These are phyloP conservation scores for Cephonodes hylas DNA, from an alignment of 2,888 invertebrate genomes.

Conservation along the genomic window DNA sequence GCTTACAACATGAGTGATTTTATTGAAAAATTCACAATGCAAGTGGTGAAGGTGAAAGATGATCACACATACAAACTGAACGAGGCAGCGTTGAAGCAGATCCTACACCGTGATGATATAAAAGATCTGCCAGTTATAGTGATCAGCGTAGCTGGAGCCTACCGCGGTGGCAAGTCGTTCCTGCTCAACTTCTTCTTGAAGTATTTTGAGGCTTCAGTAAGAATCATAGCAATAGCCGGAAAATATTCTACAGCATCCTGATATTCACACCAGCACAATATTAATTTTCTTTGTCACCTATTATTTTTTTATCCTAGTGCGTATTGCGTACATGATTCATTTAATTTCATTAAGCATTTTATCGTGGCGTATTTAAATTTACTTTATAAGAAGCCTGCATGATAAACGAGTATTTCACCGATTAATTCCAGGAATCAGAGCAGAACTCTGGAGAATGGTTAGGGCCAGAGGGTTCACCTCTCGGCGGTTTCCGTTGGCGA, in stretches of 20 bases:
- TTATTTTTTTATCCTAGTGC: too few relatives aligned
- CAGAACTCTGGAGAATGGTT: slow-evolving; percentile 71
- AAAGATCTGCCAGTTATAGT: slow-evolving; percentile 93
- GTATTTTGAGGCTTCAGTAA: slow-evolving; percentile 84
- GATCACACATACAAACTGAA: slow-evolving; percentile 87
- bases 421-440: slow-evolving; percentile 29
- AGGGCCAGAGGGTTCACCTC: slow-evolving; percentile 86
- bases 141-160: slow-evolving; percentile 78
- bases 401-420: too few relatives aligned
- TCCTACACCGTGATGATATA: slow-evolving; percentile 87
- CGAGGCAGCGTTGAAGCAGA: slow-evolving; percentile 86
- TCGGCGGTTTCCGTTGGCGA: slow-evolving; percentile 95
- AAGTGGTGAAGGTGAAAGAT: slow-evolving; percentile 10
- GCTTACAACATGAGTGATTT: background rate
- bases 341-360: background rate
- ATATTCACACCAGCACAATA: background rate
- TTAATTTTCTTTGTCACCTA: too few relatives aligned
- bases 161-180: slow-evolving; percentile 98
- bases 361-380: too few relatives aligned
- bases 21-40: background rate
- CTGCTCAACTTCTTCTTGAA: slow-evolving; percentile 97
- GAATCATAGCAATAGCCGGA: background rate
- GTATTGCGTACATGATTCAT: too few relatives aligned
- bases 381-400: background rate
- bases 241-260: background rate